phyloP scores from a whole-genome alignment of 2,888 invertebrate genomes.

The Ametastegia equiseti region DNA sequence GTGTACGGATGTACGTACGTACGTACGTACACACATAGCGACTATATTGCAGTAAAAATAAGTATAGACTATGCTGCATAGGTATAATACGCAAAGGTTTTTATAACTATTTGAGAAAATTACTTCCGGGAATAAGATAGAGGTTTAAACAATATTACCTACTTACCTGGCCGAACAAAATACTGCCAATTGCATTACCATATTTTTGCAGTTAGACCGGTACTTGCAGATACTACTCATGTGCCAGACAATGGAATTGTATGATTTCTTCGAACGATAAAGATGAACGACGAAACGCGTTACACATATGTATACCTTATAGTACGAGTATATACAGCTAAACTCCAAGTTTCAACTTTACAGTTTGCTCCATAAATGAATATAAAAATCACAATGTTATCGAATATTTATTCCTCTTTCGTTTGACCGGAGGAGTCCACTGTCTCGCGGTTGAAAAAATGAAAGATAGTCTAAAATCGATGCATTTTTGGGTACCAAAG shows the following conservation, averaged over 20 bases:
- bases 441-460: no score
- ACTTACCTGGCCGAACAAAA: constrained; percentile 7
- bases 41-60: no score
- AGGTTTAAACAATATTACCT: constrained; percentile 11
- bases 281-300: neutral
- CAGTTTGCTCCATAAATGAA: neutral
- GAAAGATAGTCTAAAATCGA: no score
- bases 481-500: no score
- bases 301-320: neutral
- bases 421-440: no score
- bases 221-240: neutral
- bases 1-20: neutral
- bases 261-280: constrained; percentile 24
- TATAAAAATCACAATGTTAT: neutral
- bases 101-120: neutral
- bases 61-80: neutral
- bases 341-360: neutral
- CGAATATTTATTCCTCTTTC: neutral
- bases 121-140: constrained; percentile 16
- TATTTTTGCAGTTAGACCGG: constrained; percentile 21
- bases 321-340: no score
- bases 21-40: no score
- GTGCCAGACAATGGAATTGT: constrained; percentile 6
- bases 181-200: constrained; percentile 32
- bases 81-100: neutral